These are phyloP conservation scores for Zeuzera pyrina DNA, from an alignment of 2,888 invertebrate genomes.

Conservation along the genomic window DNA sequence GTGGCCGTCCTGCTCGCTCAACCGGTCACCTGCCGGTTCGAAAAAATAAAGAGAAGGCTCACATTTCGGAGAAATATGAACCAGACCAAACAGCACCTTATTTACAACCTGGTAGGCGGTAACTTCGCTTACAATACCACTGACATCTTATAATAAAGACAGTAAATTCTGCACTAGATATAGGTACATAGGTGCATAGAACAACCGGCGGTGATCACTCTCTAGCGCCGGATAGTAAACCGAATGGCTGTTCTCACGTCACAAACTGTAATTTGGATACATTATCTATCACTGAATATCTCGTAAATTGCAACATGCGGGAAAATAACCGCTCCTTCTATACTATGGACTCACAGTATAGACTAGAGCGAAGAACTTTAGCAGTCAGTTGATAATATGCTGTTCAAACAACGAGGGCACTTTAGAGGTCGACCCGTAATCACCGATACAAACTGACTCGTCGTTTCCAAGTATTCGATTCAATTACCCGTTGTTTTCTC, in stretches of 20 bases:
- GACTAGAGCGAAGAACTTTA: conserved; percentile 10
- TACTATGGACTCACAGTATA: background rate
- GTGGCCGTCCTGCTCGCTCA: conserved; percentile 51
- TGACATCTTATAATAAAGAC: conserved; percentile 9
- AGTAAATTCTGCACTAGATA: background rate
- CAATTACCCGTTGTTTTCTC: conserved; percentile 48
- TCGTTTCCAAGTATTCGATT: conserved; percentile 38
- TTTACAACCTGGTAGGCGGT: conserved; percentile 42
- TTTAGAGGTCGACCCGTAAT: conserved; percentile 50
- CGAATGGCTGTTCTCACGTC: conserved; percentile 31
- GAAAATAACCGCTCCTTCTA: background rate
- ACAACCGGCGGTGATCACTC: background rate
- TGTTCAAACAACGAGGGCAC: conserved; percentile 43
- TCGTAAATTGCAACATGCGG: conserved; percentile 13
- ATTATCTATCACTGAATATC: conserved; percentile 49
- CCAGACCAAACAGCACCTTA: conserved; percentile 36
- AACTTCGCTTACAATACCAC: conserved; percentile 19
- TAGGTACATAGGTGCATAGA: background rate
- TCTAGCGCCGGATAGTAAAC: conserved; percentile 1
- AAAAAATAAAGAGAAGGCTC: conserved; percentile 54
- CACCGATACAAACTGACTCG: conserved; percentile 44
- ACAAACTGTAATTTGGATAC: conserved; percentile 38
- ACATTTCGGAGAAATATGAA: conserved; percentile 62
- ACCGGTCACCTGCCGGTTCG: conserved; percentile 52
- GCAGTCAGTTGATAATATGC: conserved; percentile 34